phyloP scores from a whole-genome alignment of 37 sponge, comb jelly and placozoan species.

The Halichondria panicea region DNA sequence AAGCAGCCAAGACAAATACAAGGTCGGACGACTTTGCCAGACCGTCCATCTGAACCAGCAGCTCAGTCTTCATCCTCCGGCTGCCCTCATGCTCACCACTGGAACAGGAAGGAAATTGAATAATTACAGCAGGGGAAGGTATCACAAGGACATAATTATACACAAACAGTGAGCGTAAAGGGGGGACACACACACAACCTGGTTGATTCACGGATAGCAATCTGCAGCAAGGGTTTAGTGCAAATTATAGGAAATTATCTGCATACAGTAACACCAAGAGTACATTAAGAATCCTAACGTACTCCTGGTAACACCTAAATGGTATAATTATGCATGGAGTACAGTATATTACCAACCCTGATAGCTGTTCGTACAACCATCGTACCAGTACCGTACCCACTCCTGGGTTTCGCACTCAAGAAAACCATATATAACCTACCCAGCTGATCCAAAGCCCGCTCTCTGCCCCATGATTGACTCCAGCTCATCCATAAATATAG shows the following conservation, averaged over 20 bases:
- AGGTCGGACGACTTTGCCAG: slow-evolving; percentile 89
- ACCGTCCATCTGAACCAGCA: slow-evolving; percentile 98
- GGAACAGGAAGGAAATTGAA: not conserved
- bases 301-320: no score
- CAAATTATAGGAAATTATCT: no score
- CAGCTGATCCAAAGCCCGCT: slow-evolving; percentile 68
- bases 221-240: not conserved
- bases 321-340: no score
- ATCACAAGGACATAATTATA: not conserved
- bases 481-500: slow-evolving; percentile 98
- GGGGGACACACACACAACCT: not conserved
- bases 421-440: slow-evolving; percentile 26
- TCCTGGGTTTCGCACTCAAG: no score
- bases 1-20: slow-evolving; percentile 95
- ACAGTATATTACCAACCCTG: no score
- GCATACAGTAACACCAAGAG: no score
- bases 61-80: slow-evolving; percentile 96
- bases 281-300: no score
- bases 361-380: no score
- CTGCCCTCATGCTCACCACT: slow-evolving; percentile 97
- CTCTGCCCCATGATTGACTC: slow-evolving; percentile 97
- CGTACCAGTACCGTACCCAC: no score
- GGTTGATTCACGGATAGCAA: not conserved
- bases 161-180: not conserved
- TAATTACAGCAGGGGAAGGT: not conserved